Conservation (phyloP, 2,797 vertebrate genomes). For the Etheostoma nigrum region DNA sequence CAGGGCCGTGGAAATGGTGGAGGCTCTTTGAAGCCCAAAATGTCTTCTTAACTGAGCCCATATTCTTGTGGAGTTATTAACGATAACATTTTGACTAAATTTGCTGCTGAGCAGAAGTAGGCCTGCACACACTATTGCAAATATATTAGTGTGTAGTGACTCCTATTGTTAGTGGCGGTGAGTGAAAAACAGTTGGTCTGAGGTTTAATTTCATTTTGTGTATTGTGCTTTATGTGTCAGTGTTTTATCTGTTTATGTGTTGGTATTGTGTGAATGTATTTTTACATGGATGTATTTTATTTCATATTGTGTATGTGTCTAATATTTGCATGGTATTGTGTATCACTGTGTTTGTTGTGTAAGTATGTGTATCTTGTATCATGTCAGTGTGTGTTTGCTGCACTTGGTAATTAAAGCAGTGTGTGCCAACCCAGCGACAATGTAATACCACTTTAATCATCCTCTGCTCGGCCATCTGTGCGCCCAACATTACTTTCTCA, state of each 20-base stretch:
- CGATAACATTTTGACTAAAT: too few relatives aligned
- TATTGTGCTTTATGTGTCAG: not conserved
- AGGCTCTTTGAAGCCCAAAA: too few relatives aligned
- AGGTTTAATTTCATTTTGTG: not conserved
- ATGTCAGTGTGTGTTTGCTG: slow-evolving; percentile 58
- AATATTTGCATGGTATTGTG: slow-evolving; percentile 24
- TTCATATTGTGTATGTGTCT: slow-evolving; percentile 4
- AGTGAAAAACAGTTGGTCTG: not conserved
- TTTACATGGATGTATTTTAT: not conserved
- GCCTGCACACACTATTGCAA: too few relatives aligned
- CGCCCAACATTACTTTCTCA: slow-evolving; percentile 53
- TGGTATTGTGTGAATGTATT: not conserved
- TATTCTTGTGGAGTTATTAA: too few relatives aligned
- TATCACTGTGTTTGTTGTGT: slow-evolving; percentile 18
- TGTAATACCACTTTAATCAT: slow-evolving; percentile 81
- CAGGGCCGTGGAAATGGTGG: too few relatives aligned
- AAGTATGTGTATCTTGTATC: slow-evolving; percentile 30
- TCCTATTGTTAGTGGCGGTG: not conserved
- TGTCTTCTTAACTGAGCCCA: too few relatives aligned
- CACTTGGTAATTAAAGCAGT: slow-evolving; percentile 68
- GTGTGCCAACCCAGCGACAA: slow-evolving; percentile 69
- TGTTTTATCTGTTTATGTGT: not conserved
- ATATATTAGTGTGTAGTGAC: not conserved
- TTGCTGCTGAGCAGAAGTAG: too few relatives aligned
- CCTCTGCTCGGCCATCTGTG: slow-evolving; percentile 78